Conservation (phyloP, 2,113 vertebrate species). For the Columbina picui region DNA sequence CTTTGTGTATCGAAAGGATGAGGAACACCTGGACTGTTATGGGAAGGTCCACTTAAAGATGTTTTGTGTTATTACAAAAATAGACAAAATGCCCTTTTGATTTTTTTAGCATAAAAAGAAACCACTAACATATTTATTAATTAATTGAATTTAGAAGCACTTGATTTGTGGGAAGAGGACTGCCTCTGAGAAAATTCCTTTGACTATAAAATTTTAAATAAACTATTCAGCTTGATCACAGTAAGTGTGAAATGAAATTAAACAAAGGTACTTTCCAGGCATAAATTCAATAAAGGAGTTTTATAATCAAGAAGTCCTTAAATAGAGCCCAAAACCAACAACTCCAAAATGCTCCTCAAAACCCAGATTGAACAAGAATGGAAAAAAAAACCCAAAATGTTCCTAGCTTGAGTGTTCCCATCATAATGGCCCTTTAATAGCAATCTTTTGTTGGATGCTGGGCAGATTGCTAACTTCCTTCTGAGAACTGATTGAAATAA, state of each 20-base stretch:
- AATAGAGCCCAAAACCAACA: not conserved
- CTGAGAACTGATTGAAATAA: conserved; percentile 44
- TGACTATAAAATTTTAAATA: not conserved
- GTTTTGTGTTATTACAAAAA: not conserved
- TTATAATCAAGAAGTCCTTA: not conserved
- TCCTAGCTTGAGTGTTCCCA: not conserved
- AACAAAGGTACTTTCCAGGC: not conserved
- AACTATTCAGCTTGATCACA: not conserved
- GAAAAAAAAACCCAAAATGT: not conserved
- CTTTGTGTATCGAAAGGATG: not conserved
- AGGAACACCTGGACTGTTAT: not conserved
- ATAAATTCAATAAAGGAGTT: not conserved
- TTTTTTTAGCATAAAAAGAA: conserved; percentile 23
- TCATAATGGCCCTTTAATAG: conserved; percentile 15
- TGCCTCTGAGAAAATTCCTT: not conserved
- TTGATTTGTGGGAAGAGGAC: conserved; percentile 8
- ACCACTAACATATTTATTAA: not conserved
- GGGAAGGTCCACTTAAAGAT: not conserved
- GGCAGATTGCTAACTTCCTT: conserved; percentile 42
- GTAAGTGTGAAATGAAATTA: not conserved
- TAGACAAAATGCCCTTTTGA: not conserved
- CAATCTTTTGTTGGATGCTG: conserved; percentile 31
- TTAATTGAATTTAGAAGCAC: not conserved
- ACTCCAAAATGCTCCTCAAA: not conserved
- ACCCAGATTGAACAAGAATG: not conserved